Evolutionary conservation across 2,888 invertebrate genomes (phyloP).

Genomic region (Archips crataeganus): DNA sequence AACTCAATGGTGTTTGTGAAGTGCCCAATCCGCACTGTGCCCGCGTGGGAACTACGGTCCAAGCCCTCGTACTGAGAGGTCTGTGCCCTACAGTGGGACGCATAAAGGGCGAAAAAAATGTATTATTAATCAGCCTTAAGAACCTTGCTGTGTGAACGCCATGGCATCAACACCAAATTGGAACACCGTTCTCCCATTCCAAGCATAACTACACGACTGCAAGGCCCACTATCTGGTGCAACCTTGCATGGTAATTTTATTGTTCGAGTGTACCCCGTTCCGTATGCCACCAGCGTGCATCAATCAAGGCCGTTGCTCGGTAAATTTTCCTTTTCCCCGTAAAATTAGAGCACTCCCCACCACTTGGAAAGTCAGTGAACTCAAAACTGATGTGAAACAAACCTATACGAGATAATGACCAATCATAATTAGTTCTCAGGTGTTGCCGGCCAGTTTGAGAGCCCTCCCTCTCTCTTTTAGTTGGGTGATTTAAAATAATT

Average conservation of each 20-base stretch:
- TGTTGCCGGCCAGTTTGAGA: conserved; percentile 26
- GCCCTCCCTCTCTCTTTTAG: conserved; percentile 28
- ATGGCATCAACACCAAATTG: background rate
- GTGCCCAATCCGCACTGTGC: too few relatives aligned
- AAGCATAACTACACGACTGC: conserved; percentile 11
- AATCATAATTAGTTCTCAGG: conserved; percentile 41
- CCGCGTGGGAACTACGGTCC: too few relatives aligned
- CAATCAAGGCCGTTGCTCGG: conserved; percentile 16
- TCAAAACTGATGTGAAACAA: conserved; percentile 38
- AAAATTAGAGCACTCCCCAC: conserved; percentile 33
- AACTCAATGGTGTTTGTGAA: too few relatives aligned
- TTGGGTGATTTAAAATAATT: background rate
- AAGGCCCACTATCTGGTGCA: conserved; percentile 3
- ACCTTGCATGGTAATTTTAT: conserved; percentile 35
- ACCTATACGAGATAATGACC: conserved; percentile 44
- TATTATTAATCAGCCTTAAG: too few relatives aligned
- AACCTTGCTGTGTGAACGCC: background rate
- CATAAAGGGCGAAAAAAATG: too few relatives aligned
- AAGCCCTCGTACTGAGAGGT: too few relatives aligned
- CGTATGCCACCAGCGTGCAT: background rate
- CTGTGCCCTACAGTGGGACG: too few relatives aligned
- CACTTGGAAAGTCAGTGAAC: conserved; percentile 48
- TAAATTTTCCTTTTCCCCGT: conserved; percentile 37
- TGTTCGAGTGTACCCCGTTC: conserved; percentile 6
- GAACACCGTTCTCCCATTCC: conserved; percentile 11